Base-by-base conservation (phyloP, 37 sponge, comb jelly and placozoan species). In the Agelas oroides region DNA sequence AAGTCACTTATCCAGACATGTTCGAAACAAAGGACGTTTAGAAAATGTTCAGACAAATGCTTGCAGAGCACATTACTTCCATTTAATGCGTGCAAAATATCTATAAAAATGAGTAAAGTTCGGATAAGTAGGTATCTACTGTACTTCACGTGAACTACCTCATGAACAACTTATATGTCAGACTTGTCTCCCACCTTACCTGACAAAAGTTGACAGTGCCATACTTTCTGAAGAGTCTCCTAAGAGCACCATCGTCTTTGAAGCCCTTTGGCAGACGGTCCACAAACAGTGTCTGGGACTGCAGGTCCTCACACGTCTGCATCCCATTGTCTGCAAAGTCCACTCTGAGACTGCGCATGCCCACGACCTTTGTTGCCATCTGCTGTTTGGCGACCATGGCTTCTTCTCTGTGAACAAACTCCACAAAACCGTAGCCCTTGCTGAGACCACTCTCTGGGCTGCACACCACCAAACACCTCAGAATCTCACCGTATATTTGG, bases 361-460 rank as follows among this genome's bases (percentile, higher is more conserved):
- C 90, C 5, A 94, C 63, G 0, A 60, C 70, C 61, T 83, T 86
- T 17, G 89, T 86, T 25, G 90, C 94, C 76, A 89, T 58, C 12
- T 52, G 32, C 41, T 81, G 83, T 59, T 94, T 94, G 0, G 94
- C 94, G 38, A 24, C 24, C 20, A 81, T 36, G 1, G 94, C 94
- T 39, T 94, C 83, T 24, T 86, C 83, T 24, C 82, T 74, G 13
- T 19, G 61, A 18, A 80, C 73, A 54, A 59, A 86, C 55, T 94
- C 94, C 5, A 94, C 84, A 76, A 94, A 85, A 15, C 90, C 94
- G 39, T 94, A 94, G 25, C 94, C 87, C 36, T 94, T 94, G 46
- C 77, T 75, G 36, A 34, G 58, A 6, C 87, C 90, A 1, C 80
- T 83, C 14, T 68, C 5, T 1, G 37, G 62, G 46, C 90, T 89